Base-by-base conservation (phyloP, 2,888 invertebrate genomes). In the Ennomos quercinarius region DNA sequence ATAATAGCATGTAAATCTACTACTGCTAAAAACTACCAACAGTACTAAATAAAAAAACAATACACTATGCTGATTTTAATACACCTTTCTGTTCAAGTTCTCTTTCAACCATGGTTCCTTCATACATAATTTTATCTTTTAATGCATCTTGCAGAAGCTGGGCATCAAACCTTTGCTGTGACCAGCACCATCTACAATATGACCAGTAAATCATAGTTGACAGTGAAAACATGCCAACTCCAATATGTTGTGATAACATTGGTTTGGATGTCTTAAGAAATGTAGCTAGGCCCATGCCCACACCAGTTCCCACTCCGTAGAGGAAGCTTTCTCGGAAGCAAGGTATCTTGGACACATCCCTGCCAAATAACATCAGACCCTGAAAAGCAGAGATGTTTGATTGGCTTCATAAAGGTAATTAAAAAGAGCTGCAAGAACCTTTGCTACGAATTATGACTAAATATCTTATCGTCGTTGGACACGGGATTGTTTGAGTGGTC, bases 271-370 rank as follows among this genome's bases (percentile, higher is more conserved):
- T 96, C 68, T 95, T 94, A 77, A 97, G 86, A 83, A 97, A 97
- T 61, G 95, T 89, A 6, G 93, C 86, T 56, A 97, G 74, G 10
- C 97, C 97, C 62, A 90, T 80, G 4, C 93, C 95, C 27, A 97
- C 74, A 48, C 97, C 97, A 44, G 95, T 93, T 50, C 93, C 84
- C 51, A 97, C 94, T 9, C 97, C 97, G 83, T 95, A 95, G 0
- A 97, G 78, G 75, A 96, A 95, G 78, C 96, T 96, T 73, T 94
- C 95, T 63, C 96, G 93, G 81, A 97, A 97, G 83, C 97, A 97
- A 0, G 97, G 97, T 61, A 97, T 95, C 86, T 95, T 93, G 0
- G 95, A 89, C 17, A 97, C 80, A 84, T 97, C 95, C 69, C 95
- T 92, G 9, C 96, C 96, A 81, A 96, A 96, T 49, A 96, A 70